Evolutionary conservation across 2,113 vertebrate species (phyloP), one percentile per base, ranked within the genome.

Genomic region (Sigmodon hispidus): DNA sequence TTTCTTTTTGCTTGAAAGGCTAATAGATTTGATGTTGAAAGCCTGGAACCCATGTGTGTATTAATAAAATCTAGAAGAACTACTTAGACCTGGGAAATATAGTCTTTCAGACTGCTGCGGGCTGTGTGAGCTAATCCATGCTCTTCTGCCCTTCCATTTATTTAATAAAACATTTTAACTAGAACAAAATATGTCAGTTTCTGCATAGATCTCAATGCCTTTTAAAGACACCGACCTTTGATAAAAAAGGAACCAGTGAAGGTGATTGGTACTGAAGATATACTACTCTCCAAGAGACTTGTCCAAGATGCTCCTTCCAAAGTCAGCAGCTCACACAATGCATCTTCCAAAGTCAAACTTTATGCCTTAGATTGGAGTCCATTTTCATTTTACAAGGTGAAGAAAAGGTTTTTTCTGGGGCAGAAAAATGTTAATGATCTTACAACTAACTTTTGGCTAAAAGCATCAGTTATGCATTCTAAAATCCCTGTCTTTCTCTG

Each of bases 311-410:
- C 29, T 8, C 65, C 5, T n/a, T n/a, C 7, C 3, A 0, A 34
- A 9, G 7, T 43, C 1, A 1, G 4, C 6, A 0, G 4, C 26
- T 70, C 36, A 43, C 21, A 24, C 17, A n/a, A 3, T n/a, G 11
- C 55, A 45, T 45, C 21, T 2, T 40, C 11, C 55, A 50, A 65
- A 95, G 67, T 29, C 61, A 26, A 21, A 22, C 11, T 57, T 15
- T 29, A 40, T 26, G 9, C 31, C 26, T 67, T 40, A 81, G 36
- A 12, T 40, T 59, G 5, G 15, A 79, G 22, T 22, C 31, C 7
- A 2, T 75, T 75, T 80, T 55, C 89, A 36, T 40, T 22, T 57
- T 24, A 50, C 2, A 8, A 52, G 0, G 11, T 11, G 36, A 69
- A 75, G 11, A 19, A 24, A 67, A 73, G 59, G 0, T n/a, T 59